These are phyloP conservation scores for Listronotus bonariensis DNA, from an alignment of 1,140 invertebrate genomes.

Conservation along the genomic window DNA sequence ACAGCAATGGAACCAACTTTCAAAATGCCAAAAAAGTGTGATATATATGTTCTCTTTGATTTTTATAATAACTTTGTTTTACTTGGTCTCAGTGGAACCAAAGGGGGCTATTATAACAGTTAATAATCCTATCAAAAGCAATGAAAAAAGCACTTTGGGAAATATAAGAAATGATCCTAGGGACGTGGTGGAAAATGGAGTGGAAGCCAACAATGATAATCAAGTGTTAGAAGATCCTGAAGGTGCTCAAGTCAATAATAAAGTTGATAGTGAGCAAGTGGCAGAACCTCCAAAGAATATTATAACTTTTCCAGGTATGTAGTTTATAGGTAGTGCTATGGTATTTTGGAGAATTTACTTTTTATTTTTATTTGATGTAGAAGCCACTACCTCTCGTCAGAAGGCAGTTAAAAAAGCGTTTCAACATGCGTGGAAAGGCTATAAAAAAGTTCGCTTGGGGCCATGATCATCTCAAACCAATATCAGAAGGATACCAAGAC, in stretches of 20 bases:
- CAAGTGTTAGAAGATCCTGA: constrained; percentile 51
- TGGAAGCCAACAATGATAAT: constrained; percentile 36
- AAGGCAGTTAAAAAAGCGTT: constrained; percentile 83
- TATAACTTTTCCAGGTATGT: constrained; percentile 35
- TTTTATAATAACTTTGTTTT: constrained; percentile 61
- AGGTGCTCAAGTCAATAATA: constrained; percentile 40
- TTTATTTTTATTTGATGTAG: constrained; percentile 53
- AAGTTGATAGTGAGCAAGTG: constrained; percentile 43
- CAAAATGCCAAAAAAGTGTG: constrained; percentile 78
- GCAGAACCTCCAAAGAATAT: constrained; percentile 37
- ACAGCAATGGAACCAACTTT: constrained; percentile 82
- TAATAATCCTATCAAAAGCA: constrained; percentile 48
- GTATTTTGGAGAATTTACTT: not conserved
- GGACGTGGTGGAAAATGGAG: constrained; percentile 31
- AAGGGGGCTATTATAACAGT: constrained; percentile 51
- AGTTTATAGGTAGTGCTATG: too few species aligned
- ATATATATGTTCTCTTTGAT: constrained; percentile 66
- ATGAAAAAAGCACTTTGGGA: constrained; percentile 38
- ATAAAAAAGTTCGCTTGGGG: constrained; percentile 93
- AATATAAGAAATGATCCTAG: constrained; percentile 38
- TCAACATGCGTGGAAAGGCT: constrained; percentile 89
- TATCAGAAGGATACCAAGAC: constrained; percentile 77
- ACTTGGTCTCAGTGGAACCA: constrained; percentile 59
- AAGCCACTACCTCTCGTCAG: constrained; percentile 78
- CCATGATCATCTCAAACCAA: constrained; percentile 89